A percentile compares a stretch with the other conserved stretches of the same genome.
phyloP scores from a whole-genome alignment of 2,888 invertebrate species.

The Campaea margaritaria region DNA sequence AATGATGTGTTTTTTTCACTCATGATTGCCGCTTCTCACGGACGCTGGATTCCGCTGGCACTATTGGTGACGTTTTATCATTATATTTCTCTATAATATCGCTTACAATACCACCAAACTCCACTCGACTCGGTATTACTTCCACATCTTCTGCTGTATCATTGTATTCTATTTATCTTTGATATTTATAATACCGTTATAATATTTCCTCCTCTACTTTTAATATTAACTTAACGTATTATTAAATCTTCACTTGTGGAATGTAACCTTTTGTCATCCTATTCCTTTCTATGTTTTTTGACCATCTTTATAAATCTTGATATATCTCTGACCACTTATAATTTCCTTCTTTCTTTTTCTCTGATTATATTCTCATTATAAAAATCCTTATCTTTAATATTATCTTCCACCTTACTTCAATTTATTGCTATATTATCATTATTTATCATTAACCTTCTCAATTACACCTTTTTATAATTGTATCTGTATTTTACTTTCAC shows the following conservation, averaged over 20 bases:
- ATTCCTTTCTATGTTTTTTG: no score
- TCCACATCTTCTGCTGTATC: conserved; percentile 24
- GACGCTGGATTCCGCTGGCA: conserved; percentile 80
- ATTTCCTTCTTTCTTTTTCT: no score
- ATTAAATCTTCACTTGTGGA: no score
- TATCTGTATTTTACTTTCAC: background rate
- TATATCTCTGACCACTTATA: no score
- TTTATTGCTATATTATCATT: background rate
- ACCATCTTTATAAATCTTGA: no score
- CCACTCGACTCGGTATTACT: conserved; percentile 67
- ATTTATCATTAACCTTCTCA: no score
- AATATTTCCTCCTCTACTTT: background rate
- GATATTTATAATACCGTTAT: conserved; percentile 3
- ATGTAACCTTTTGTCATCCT: no score
- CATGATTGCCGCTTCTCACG: conserved; percentile 85
- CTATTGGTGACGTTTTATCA: conserved; percentile 75
- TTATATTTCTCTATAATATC: conserved; percentile 49
- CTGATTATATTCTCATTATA: no score
- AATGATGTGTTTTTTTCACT: conserved; percentile 84
- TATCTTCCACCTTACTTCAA: background rate
- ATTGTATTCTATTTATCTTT: conserved; percentile 18
- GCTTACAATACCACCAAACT: conserved; percentile 57
- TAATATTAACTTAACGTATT: no score
- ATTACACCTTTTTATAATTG: no score
- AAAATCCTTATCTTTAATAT: no score